Evolutionary conservation across 2,113 vertebrate species (phyloP), one percentile per base, ranked within the genome.

Genomic region (Dolichallabes microphthalmus): DNA sequence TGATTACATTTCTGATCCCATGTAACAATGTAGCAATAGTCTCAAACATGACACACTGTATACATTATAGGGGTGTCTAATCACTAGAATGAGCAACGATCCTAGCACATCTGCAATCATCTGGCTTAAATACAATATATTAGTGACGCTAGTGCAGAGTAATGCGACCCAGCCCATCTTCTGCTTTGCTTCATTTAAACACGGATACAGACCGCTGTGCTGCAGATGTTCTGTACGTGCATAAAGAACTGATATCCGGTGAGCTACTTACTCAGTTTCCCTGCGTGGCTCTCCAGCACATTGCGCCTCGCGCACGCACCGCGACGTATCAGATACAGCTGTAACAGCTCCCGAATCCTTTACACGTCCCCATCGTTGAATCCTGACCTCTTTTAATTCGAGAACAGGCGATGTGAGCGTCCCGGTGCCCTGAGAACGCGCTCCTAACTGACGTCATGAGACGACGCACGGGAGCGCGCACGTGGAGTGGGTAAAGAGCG

Each of bases 391-490:
- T 15, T 55, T 35, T 30, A 60, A 30, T 25, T 35, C 76, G 60
- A 79, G 55, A 39, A 35, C 17, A 60, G 11, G 4, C n/a, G 57
- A 60, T 3, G 76, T 0, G 30, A 39, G 76, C 57, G 53, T 9
- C 9, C 75, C 75, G 27, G 27, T 32, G 5, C 74, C 14, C 25
- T 11, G 60, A 52, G 69, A 27, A n/a, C 58, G 55, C 60, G 19
- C 25, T 32, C 15, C 57, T 17, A 39, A 39, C 39, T 87, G 86
- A 84, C 86, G 86, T 87, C 77, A 87, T 64, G 3, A 4, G 27
- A 78, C 35, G 53, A 25, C 17, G 76, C 53, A 58, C 30, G 76
- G 20, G 76, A 60, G 76, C 57, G 76, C 76, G 76, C 76, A 39
- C 22, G 30, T 22, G 76, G 19, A 75, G 17, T 11, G 27, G 17